Evolutionary conservation across 2,888 invertebrate genomes (phyloP).

Genomic region (Morpho achilles): DNA sequence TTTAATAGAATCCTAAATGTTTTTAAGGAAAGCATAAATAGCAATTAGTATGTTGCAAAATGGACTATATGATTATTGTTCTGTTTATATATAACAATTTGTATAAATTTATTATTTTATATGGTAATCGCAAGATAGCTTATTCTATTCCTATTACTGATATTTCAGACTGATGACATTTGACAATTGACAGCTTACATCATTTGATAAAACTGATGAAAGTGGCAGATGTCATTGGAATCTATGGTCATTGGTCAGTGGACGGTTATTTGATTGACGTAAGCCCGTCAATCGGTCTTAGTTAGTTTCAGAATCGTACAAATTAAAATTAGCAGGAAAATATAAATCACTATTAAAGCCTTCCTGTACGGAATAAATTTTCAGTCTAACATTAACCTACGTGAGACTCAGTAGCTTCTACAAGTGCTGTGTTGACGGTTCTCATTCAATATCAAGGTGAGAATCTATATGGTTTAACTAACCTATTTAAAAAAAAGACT

Average conservation of each 20-base stretch:
- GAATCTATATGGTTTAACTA: slow-evolving; percentile 15
- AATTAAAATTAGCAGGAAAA: slow-evolving; percentile 18
- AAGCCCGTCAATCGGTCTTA: slow-evolving; percentile 8
- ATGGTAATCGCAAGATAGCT: too few species aligned
- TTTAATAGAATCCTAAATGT: too few species aligned
- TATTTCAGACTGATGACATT: too few species aligned
- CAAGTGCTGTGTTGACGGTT: slow-evolving; percentile 18
- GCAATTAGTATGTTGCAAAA: too few species aligned
- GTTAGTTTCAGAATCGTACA: slow-evolving; percentile 2
- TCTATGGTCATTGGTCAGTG: slow-evolving; percentile 10
- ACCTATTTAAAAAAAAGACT: slow-evolving; percentile 11
- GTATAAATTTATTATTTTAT: too few species aligned
- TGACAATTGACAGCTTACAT: too few species aligned
- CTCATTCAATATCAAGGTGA: slow-evolving; percentile 30
- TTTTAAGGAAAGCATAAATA: too few species aligned
- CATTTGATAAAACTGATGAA: background rate
- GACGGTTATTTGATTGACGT: slow-evolving; percentile 17
- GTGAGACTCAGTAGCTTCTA: slow-evolving; percentile 20
- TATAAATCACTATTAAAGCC: slow-evolving; percentile 29
- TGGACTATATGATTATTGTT: too few species aligned
- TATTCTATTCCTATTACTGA: too few species aligned
- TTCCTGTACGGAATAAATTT: slow-evolving; percentile 24
- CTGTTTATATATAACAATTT: too few species aligned
- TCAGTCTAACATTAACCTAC: slow-evolving; percentile 29
- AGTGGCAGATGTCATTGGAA: background rate